Conservation (phyloP, 2,113 vertebrate genomes). For the Sapayoa aenigma region DNA sequence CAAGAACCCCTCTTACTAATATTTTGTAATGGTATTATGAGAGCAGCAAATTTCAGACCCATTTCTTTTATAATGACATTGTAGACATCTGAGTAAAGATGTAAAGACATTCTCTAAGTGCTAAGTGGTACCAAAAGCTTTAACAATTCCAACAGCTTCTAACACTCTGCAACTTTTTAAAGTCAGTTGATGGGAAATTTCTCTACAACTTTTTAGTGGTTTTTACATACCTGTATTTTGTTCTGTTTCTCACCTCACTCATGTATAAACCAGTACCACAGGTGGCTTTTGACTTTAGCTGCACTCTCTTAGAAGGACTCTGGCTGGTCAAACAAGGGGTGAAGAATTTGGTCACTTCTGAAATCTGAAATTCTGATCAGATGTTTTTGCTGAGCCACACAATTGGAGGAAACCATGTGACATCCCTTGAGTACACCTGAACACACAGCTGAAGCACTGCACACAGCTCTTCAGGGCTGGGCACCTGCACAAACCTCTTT, state of each 20-base stretch:
- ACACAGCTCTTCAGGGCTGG: neutral
- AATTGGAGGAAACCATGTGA: constrained; percentile 29
- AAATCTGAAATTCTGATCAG: neutral
- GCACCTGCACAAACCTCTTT: neutral
- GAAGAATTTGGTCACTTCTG: neutral
- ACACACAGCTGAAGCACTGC: neutral
- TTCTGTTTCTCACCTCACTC: neutral
- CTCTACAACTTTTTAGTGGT: neutral
- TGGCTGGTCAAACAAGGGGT: neutral
- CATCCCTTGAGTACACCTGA: constrained; percentile 38
- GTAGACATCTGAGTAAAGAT: neutral
- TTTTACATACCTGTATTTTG: neutral
- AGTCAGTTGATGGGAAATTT: neutral
- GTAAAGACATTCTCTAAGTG: neutral
- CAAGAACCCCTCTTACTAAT: neutral
- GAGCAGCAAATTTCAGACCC: neutral
- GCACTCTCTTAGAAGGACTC: neutral
- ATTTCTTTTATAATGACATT: neutral
- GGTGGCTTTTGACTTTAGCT: neutral
- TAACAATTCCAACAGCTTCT: neutral
- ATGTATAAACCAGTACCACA: neutral
- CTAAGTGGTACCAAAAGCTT: neutral
- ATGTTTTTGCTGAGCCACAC: constrained; percentile 10
- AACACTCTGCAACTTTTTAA: neutral
- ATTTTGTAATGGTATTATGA: neutral